Base-by-base conservation (phyloP, 2,888 invertebrate species). In the Argyresthia goedartella region DNA sequence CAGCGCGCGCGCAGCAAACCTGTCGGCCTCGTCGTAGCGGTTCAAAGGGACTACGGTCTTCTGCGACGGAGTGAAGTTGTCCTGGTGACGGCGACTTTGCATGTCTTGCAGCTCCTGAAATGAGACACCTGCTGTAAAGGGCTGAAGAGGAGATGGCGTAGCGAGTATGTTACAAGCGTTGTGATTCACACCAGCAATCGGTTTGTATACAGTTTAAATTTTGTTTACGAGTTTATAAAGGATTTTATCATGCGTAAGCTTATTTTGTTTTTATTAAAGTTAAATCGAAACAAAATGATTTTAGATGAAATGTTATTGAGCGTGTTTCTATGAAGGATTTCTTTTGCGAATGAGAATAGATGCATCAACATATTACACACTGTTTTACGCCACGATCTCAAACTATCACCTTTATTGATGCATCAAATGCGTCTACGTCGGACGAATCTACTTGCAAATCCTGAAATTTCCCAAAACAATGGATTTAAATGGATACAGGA, bases 31-130 rank as follows among this genome's bases (percentile, higher is more conserved):
- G 70, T 78, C 59, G 82, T 97, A 98, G 61, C 97, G 91, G 79
- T 97, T 96, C 57, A 96, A 81, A 8, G 97, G 92, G 54, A 98
- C 95, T 46, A 97, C 96, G 10, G 96, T 95, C 81, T 97, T 98
- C 81, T 96, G 96, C 45, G 95, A 93, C 44, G 96, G 95, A 66
- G 93, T 94, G 71, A 96, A 97, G 81, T 96, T 95, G 80, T 98
- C 98, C 59, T 95, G 95, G 79, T 98, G 98, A 62, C 97, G 91
- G 57, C 98, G 89, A 65, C 93, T 95, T 86, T 96, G 95, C 90
- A 96, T 95, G 79, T 97, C 97, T 86, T 96, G 95, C 57, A 97
- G 88, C 78, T 97, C 97, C 88, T 92, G 81, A n/a, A 39, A 39
- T 11, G 39, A 39, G 39, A 11, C n/a, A 11, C 3, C 4, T 6